Evolutionary conservation across 2,113 vertebrate genomes (phyloP).

Genomic region (Mesocricetus auratus): DNA sequence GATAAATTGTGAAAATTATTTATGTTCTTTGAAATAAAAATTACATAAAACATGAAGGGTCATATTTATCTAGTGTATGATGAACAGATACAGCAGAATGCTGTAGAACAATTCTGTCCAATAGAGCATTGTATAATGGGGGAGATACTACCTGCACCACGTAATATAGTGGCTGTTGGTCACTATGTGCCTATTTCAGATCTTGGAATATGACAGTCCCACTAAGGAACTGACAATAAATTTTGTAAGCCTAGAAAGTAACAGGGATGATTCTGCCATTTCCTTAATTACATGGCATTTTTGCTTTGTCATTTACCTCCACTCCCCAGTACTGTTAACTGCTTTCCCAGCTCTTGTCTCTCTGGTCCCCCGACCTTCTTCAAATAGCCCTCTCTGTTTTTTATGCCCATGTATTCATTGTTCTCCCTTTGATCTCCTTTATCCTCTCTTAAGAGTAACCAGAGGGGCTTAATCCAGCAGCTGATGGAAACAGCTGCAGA

Average conservation of each 20-base stretch:
- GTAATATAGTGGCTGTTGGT: background rate
- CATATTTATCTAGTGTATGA: background rate
- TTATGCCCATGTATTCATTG: background rate
- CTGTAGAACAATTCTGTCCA: background rate
- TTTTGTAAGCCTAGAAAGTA: background rate
- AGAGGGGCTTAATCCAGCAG: background rate
- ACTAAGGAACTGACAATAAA: background rate
- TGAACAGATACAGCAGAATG: background rate
- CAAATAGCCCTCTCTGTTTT: background rate
- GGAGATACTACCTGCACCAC: background rate
- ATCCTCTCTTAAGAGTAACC: background rate
- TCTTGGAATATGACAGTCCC: background rate
- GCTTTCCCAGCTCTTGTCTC: background rate
- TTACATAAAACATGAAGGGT: background rate
- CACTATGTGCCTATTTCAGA: background rate
- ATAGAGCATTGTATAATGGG: background rate
- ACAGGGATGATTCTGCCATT: background rate
- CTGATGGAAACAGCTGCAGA: background rate
- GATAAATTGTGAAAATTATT: constrained; percentile 14
- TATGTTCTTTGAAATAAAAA: background rate
- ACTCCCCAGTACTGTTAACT: background rate
- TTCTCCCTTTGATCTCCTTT: background rate
- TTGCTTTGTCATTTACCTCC: background rate
- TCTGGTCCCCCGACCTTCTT: background rate
- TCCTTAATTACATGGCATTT: too few relatives aligned